phyloP scores from a whole-genome alignment of 2,888 invertebrate species.

The Tetramorium bicarinatum region DNA sequence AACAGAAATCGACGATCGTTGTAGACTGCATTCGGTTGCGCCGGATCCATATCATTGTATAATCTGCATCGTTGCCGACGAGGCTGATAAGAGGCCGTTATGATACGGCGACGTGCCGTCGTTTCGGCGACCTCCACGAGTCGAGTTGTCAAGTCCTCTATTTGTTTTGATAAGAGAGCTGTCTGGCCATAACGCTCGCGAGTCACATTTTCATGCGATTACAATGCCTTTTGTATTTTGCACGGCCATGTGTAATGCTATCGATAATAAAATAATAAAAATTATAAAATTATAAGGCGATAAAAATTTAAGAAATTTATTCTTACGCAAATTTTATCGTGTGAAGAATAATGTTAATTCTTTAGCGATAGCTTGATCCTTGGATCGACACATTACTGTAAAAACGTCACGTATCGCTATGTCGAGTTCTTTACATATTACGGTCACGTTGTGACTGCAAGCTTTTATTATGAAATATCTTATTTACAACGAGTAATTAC shows the following conservation, averaged over 20 bases:
- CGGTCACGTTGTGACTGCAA: neutral
- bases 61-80: neutral
- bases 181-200: neutral
- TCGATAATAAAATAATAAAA: neutral
- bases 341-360: neutral
- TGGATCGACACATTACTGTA: constrained; percentile 1
- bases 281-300: no score
- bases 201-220: constrained; percentile 6
- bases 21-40: constrained; percentile 40
- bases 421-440: neutral
- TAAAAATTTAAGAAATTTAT: constrained; percentile 6
- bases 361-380: neutral
- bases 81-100: neutral
- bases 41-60: neutral
- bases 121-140: neutral
- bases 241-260: neutral
- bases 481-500: neutral
- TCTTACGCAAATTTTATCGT: neutral
- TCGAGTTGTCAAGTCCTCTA: neutral
- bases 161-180: constrained; percentile 46
- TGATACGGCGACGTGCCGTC: neutral
- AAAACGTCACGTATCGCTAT: neutral
- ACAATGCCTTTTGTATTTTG: neutral
- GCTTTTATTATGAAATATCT: constrained; percentile 9
- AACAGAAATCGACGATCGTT: constrained; percentile 48